Base-by-base conservation (phyloP, 2,888 invertebrate species). In the Micoletzkya japonica region DNA sequence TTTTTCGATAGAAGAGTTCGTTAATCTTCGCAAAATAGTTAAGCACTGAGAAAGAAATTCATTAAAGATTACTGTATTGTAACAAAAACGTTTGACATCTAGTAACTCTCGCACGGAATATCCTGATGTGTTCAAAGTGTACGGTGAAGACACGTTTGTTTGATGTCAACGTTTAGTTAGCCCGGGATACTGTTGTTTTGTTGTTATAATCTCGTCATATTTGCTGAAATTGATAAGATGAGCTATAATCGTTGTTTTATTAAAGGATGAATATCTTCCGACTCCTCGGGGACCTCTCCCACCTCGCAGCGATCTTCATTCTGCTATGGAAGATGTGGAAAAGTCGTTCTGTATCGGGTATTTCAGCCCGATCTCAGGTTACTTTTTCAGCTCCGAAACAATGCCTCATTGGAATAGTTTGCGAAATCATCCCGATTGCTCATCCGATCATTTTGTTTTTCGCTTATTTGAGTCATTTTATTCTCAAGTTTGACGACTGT, bases 301-400 rank as follows among this genome's bases (percentile, higher is more conserved):
- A 98, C 90, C 91, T 98, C 80, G 89, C 95, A 88, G 97, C 97
- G 83, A 94, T 98, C 85, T 91, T 96, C 84, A 91, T 98, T 86
- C 90, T 98, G 82, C 89, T 98, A 84, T 88, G 94, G 77, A 98
- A 98, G 90, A 98, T 98, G 89, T 97, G 96, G 96, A 96, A 94
- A 89, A 93, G 95, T 58, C 90, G 97, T 88, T 97, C 96, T 86
- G 36, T 74, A 73, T 70, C 73, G 77, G 85, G 85, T 39, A 80
- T 84, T 57, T 84, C 83, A 26, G 84, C 82, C 32, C 74, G 77
- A 36, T 82, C 84, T 14, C 84, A 68, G 68, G 68, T 68, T 2
- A 44, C 17, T 1, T 44, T 14, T 37, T 59, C 39, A 26, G 32
- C 32, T 58, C 36, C 24, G 39, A 26, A 39, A 39, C 60, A 1